Conservation (phyloP, 1,140 invertebrate genomes). For the Panulirus ornatus region DNA sequence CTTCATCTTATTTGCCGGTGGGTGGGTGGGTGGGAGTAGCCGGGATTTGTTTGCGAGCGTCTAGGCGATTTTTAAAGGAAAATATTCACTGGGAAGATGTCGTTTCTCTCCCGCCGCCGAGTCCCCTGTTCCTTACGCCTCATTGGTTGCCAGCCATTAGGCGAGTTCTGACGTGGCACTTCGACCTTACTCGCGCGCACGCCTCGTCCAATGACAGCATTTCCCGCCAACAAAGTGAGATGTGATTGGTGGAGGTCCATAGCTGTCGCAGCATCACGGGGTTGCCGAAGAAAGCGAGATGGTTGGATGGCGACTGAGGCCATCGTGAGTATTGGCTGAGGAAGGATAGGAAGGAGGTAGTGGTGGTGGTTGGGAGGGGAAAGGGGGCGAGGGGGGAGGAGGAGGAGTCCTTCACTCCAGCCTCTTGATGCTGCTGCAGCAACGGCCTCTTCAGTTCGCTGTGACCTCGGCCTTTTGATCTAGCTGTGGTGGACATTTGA, state of each 20-base stretch:
- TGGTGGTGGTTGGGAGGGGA: background rate
- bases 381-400: background rate
- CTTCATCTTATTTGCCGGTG: background rate
- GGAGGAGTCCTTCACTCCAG: background rate
- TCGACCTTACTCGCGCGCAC: constrained; percentile 37
- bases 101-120: constrained; percentile 38
- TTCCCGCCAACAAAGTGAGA: constrained; percentile 64
- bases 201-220: constrained; percentile 61
- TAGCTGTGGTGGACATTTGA: no score
- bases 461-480: no score
- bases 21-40: constrained; percentile 12
- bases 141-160: constrained; percentile 66
- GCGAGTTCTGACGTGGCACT: constrained; percentile 60
- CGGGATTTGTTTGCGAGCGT: constrained; percentile 35
- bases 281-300: constrained; percentile 40
- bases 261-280: constrained; percentile 45
- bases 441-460: no score
- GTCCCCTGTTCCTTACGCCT: constrained; percentile 58
- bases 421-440: background rate
- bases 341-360: background rate
- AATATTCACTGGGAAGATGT: constrained; percentile 38
- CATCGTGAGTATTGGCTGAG: constrained; percentile 32
- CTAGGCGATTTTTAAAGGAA: constrained; percentile 8
- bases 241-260: constrained; percentile 58
- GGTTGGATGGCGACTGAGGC: constrained; percentile 51